Evolutionary conservation across 2,113 vertebrate species (phyloP).

Genomic region (western clawed frog (Xenopus tropicalis)): UCB_Xtro_10.0 CM004446.2:6018001-6018500

Average conservation of each 20-base stretch:
- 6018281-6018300: neutral
- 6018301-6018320: neutral
- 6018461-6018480: conserved; percentile 12
- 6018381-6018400: conserved; percentile 13
- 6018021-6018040: no score
- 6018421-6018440: conserved; percentile 9
- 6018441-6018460: neutral
- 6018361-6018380: neutral
- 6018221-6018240: neutral
- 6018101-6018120: no score
- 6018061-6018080: no score
- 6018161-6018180: no score
- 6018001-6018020: no score
- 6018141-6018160: no score
- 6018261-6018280: neutral
- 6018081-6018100: no score
- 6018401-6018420: neutral
- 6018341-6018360: neutral
- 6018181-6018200: no score
- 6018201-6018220: conserved; percentile 19
- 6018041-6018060: no score
- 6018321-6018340: conserved; percentile 1
- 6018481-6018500: neutral
- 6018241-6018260: neutral
- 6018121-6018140: no score